These are phyloP conservation scores for Reticulitermes lucifugus DNA, from an alignment of 2,888 invertebrate genomes.

Conservation along the genomic window DNA sequence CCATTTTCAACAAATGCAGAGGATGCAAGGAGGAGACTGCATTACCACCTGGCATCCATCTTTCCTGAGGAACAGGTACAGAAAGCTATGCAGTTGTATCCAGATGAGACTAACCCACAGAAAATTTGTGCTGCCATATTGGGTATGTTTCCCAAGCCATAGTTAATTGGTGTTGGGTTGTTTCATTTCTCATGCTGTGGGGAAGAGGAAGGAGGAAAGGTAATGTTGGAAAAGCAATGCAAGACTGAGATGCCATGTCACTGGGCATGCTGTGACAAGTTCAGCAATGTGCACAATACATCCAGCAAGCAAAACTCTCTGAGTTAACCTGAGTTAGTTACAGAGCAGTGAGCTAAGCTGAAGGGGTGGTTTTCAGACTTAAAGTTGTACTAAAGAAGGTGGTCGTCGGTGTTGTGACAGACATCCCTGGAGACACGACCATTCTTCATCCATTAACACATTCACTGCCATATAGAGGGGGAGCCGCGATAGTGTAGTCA, in stretches of 20 bases:
- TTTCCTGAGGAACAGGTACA: slow-evolving; percentile 93
- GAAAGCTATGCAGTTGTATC: slow-evolving; percentile 87
- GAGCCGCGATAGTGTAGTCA: no score
- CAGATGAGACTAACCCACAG: slow-evolving; percentile 90
- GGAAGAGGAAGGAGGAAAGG: not conserved
- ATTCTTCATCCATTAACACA: not conserved
- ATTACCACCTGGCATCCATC: slow-evolving; percentile 89
- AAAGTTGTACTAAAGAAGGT: not conserved
- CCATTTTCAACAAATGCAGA: slow-evolving; percentile 60
- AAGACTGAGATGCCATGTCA: not conserved
- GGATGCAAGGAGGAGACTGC: slow-evolving; percentile 81
- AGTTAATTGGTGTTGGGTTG: not conserved
- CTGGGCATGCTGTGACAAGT: not conserved
- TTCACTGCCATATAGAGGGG: not conserved
- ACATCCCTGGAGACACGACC: not conserved
- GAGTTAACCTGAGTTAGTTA: slow-evolving; percentile 14
- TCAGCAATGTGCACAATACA: not conserved
- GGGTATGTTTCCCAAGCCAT: slow-evolving; percentile 71
- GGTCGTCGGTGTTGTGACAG: not conserved
- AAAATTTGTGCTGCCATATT: slow-evolving; percentile 89
- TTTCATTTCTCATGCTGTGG: not conserved
- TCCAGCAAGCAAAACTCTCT: slow-evolving; percentile 14
- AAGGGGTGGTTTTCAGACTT: not conserved
- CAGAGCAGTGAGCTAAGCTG: slow-evolving; percentile 16
- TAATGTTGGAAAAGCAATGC: not conserved